A percentile compares a stretch with the other conserved stretches of the same genome.
Conservation (phyloP, 2,888 invertebrate genomes). For the Cryptocephalus primarius region DNA sequence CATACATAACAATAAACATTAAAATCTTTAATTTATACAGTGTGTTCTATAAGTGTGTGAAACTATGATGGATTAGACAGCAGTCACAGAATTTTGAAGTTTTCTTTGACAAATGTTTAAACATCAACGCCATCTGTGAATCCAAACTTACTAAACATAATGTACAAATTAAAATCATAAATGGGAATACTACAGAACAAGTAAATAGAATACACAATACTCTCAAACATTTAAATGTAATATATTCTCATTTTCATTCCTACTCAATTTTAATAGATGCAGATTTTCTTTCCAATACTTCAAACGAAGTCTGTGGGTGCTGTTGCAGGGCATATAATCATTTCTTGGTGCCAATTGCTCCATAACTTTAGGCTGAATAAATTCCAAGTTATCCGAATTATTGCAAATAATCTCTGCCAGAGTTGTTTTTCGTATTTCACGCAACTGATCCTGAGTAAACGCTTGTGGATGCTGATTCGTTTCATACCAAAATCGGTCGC, state of each 20-base stretch:
- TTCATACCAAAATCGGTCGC: constrained; percentile 88
- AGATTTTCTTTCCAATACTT: constrained; percentile 17
- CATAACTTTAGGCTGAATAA: constrained; percentile 61
- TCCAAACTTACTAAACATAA: no score
- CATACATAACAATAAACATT: no score
- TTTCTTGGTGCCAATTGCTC: constrained; percentile 42
- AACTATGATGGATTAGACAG: no score
- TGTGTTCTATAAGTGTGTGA: no score
- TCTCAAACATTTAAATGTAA: no score
- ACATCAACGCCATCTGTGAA: no score
- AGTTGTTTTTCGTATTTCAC: constrained; percentile 66
- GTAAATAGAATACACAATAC: no score
- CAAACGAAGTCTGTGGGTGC: constrained; percentile 44
- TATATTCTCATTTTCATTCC: neutral
- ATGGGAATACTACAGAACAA: no score
- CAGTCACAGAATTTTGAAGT: no score
- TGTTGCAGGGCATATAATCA: constrained; percentile 54
- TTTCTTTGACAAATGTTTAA: no score
- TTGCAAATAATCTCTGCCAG: constrained; percentile 66
- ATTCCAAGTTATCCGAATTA: constrained; percentile 55
- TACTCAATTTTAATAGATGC: neutral
- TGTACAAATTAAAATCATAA: no score
- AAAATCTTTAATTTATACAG: no score
- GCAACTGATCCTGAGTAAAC: constrained; percentile 66
- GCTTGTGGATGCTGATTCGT: constrained; percentile 49